Base-by-base conservation (phyloP, 2,113 vertebrate genomes). In the Trogon melanurus region DNA sequence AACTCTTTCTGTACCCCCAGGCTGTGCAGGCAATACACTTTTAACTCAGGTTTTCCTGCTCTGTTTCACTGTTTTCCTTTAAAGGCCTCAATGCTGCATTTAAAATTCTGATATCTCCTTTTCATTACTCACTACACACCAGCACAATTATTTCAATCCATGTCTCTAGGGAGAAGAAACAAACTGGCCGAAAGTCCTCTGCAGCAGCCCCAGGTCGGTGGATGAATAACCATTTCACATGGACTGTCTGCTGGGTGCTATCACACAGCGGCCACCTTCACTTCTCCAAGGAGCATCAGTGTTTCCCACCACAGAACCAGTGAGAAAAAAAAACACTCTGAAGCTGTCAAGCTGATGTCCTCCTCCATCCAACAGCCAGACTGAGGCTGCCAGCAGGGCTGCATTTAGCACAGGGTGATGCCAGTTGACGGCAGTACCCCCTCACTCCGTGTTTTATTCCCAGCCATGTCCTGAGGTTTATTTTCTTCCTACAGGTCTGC, bases 51-150 rank as follows among this genome's bases (percentile, higher is more conserved):
- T 73, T 91, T 74, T 85, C 54, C 54, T 80, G 67, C 54, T 94
- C 88, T 70, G 47, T 85, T 94, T 71, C 44, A 60, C 11, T 38
- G 57, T 82, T 94, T 91, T 51, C 47, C 48, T 72, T 34, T 69
- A 64, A 60, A 44, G 32, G 27, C 26, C 83, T 16, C 47, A 66
- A 38, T 5, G 26, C 45, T 72, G 11, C 69, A 53, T 70, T 85
- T 72, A 72, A 65, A 64, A 47, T 41, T 72, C 69, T 79, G 54
- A 27, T 27, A 34, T 53, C 30, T 51, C 16, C 16, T 56, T 85
- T 80, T 62, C 5, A 2, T 41, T 69, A 41, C 10, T 88, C 54
- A 26, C 17, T 32, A 56, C 2, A 5, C 36, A 65, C 27, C 23
- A 57, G 41, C 14, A 38, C 32, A 38, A 58, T 76, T 79, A 75